Base-by-base conservation (phyloP, 2,888 invertebrate species). In the Pasiphila rectangulata region DNA sequence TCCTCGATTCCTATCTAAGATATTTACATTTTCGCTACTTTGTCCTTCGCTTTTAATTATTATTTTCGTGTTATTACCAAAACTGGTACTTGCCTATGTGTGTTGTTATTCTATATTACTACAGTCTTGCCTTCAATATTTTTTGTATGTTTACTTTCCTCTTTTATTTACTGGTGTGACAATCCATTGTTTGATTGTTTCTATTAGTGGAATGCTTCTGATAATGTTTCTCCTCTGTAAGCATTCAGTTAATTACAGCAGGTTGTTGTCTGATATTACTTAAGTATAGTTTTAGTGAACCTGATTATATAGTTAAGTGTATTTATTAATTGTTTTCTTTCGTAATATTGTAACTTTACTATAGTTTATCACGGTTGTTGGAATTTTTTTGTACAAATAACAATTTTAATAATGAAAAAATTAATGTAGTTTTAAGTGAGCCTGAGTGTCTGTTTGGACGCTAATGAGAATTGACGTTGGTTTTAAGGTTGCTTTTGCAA, bases 371-470 rank as follows among this genome's bases (percentile, higher is more conserved):
- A 75, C 75, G 79, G 83, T 83, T 80, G 87, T 86, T 84, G 83
- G 79, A 74, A 84, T 84, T 83, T 83, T 82, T 86, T 82, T 87
- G 88, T 88, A 87, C 88, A 87, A 87, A 87, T 84, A 85, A 83
- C 81, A 78, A 80, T 83, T 83, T 79, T 82, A 79, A 76, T 78
- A 70, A 75, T 71, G 67, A 68, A 10, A 69, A 72, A 79, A 75
- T 72, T 83, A 83, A 81, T 72, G 64, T 85, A 85, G 79, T 69
- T 72, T 47, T 84, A 83, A 77, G 77, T 63, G 61, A 65, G 63
- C 69, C n/a, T n/a, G n/a, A n/a, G n/a, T 63, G 24, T 51, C 34
- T 45, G 47, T 69, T 45, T 44, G 36, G 43, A 42, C 27, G 40
- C 25, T 32, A 17, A 42, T 35, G 23, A 15, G 37, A 43, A 42